Conservation (phyloP, 2,888 invertebrate species). For the Aelia acuminata region DNA sequence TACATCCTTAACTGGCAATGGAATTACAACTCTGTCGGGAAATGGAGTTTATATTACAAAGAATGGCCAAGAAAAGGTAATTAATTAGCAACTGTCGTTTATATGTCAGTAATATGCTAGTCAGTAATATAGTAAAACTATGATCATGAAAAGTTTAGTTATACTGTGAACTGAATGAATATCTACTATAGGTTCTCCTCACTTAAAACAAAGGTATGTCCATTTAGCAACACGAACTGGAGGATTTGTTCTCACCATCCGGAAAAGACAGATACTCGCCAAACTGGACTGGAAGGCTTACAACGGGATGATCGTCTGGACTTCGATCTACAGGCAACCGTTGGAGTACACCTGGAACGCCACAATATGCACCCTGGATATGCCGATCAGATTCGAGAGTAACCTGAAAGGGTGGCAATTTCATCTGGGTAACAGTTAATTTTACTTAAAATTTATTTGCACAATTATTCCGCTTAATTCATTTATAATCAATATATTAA, state of each 20-base stretch:
- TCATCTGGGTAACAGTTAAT: constrained; percentile 39
- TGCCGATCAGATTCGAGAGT: constrained; percentile 36
- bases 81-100: neutral
- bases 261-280: neutral
- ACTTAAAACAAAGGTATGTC: constrained; percentile 5
- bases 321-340: constrained; percentile 35
- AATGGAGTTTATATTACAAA: constrained; percentile 57
- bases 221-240: constrained; percentile 10
- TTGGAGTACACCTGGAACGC: constrained; percentile 38
- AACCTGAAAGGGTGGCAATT: constrained; percentile 18
- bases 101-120: neutral
- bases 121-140: neutral
- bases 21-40: neutral
- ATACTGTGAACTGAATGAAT: neutral
- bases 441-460: neutral
- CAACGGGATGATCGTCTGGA: constrained; percentile 22
- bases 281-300: constrained; percentile 53
- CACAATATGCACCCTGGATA: neutral
- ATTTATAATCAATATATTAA: too few relatives aligned
- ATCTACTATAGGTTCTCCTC: neutral
- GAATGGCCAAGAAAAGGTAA: constrained; percentile 54
- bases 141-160: neutral
- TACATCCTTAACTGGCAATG: constrained; percentile 47
- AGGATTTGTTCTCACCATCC: constrained; percentile 42
- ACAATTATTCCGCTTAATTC: too few relatives aligned